These are phyloP conservation scores for Pluvianellus socialis DNA, from an alignment of 2,113 vertebrate species.

Conservation along the genomic window DNA sequence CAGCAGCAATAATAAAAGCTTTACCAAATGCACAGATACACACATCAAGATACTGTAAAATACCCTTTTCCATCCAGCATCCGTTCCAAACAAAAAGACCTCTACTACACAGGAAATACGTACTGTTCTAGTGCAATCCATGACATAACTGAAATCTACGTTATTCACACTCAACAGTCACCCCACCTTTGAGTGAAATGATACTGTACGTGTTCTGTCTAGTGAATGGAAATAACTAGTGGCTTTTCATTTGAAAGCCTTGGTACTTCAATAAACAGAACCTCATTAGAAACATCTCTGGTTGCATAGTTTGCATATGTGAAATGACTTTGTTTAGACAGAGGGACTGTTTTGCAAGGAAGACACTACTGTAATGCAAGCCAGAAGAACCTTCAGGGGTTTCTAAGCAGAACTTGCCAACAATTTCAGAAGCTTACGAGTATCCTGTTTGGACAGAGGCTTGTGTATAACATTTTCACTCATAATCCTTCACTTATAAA, in stretches of 20 bases:
- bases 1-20: background rate
- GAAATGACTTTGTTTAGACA: background rate
- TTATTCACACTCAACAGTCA: background rate
- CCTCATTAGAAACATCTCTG: background rate
- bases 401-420: background rate
- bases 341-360: background rate
- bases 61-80: background rate
- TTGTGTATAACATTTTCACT: rapidly evolving
- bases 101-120: background rate
- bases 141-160: background rate
- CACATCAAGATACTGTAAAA: background rate
- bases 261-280: background rate
- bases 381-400: background rate
- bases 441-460: background rate
- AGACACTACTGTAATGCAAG: rapidly evolving
- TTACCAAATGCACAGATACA: background rate
- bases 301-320: background rate
- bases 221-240: background rate
- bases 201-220: background rate
- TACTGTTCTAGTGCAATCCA: background rate
- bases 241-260: background rate
- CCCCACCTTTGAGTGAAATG: background rate
- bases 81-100: background rate
- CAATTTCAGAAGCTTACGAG: rapidly evolving
- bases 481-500: background rate